A percentile compares a stretch with the other conserved stretches of the same genome.
Evolutionary conservation across 2,113 vertebrate species (phyloP).

Genomic region (Prunella himalayana): DNA sequence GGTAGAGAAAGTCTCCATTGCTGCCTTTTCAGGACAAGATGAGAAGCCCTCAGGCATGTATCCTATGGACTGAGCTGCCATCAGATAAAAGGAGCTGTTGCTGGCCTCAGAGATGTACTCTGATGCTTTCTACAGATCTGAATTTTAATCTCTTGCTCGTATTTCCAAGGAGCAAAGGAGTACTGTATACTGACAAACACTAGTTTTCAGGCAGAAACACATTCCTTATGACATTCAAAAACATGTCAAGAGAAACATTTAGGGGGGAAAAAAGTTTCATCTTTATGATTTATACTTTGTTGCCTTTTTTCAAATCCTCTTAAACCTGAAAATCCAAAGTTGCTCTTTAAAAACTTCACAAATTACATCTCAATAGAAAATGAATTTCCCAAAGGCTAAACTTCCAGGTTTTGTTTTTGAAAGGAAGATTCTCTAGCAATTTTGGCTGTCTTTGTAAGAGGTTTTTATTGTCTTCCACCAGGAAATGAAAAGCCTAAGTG

Average conservation of each 20-base stretch:
- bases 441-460: conserved; percentile 59
- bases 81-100: neutral
- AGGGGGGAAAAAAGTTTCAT: neutral
- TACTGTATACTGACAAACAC: neutral
- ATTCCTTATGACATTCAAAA: neutral
- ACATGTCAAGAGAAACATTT: neutral
- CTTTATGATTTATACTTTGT: neutral
- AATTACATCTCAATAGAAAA: conserved; percentile 65
- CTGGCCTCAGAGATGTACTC: neutral
- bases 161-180: neutral
- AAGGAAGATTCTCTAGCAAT: conserved; percentile 62
- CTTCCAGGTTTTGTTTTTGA: conserved; percentile 53
- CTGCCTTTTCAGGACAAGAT: neutral
- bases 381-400: conserved; percentile 62
- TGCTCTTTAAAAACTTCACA: conserved; percentile 55
- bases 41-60: neutral
- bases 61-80: neutral
- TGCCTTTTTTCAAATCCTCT: neutral
- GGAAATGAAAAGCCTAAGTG: conserved; percentile 53
- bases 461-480: conserved; percentile 63
- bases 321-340: conserved; percentile 57
- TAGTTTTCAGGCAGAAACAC: neutral
- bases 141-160: neutral
- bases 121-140: neutral
- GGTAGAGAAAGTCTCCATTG: neutral